Percentiles rank a stretch among this genome's conserved stretches.
Conservation (phyloP, 2,888 invertebrate species). For the Mythimna vitellina region DNA sequence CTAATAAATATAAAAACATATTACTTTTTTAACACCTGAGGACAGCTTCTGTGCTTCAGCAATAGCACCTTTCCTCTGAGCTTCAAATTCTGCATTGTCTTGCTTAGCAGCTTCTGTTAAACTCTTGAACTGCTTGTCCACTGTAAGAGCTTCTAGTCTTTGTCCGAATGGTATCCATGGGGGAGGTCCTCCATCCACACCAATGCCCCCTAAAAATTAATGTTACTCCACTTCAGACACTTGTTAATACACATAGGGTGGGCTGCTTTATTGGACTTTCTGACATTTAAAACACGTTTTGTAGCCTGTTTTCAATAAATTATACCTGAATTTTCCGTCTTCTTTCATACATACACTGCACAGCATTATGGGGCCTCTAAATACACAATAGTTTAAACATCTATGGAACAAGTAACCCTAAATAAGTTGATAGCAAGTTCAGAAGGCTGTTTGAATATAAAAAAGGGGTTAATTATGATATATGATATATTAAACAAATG, state of each 20-base stretch:
- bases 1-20: background rate
- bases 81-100: constrained; percentile 96
- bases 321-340: background rate
- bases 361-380: background rate
- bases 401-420: no score
- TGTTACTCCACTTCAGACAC: background rate
- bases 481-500: background rate
- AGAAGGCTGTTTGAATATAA: no score
- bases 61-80: constrained; percentile 97
- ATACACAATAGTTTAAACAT: background rate
- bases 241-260: background rate
- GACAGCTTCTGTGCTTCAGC: constrained; percentile 94
- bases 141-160: constrained; percentile 91
- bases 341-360: background rate
- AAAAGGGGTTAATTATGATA: background rate
- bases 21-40: constrained; percentile 90
- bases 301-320: background rate
- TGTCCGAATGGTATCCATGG: constrained; percentile 98
- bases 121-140: constrained; percentile 93
- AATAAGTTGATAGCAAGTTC: no score
- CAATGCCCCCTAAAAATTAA: constrained; percentile 85
- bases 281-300: background rate
- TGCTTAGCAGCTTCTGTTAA: constrained; percentile 91
- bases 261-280: background rate
- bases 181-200: constrained; percentile 95